Base-by-base conservation (phyloP, 37 sponge, comb jelly and placozoan species). In the Hormiphora californensis region DNA sequence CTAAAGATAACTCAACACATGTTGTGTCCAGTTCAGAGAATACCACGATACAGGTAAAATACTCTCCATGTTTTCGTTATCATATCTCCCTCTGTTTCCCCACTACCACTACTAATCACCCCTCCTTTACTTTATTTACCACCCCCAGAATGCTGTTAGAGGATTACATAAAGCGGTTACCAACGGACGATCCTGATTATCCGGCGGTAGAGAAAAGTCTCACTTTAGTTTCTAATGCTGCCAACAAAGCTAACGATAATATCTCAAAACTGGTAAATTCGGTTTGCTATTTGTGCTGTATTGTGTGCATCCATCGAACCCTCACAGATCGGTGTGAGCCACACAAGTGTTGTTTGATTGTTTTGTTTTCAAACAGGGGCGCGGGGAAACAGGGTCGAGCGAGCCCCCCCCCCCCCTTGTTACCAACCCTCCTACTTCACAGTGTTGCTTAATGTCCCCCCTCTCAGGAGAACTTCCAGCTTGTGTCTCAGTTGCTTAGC, bases 221-320 rank as follows among this genome's bases (percentile, higher is more conserved):
- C 34, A 65, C 85, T 27, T 89, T 90, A 35, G 93, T 95, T 38
- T 89, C 92, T 5, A 90, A 90, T 36, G 96, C 96, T 46, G 96
- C 96, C 25, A 90, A 93, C 55, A 86, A 63, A 39, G 92, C 91
- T 36, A 95, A 95, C 63, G 65, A 91, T 63, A 89, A 89, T 34
- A 93, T 95, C 41, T 91, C 91, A 34, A 89, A 95, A 69, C 89
- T 95, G 81, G 95, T 94, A 54, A 57, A 91, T 78, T 19, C 59
- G 51, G 8, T 46, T n/a, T n/a, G n/a, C n/a, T n/a, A n/a, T n/a
- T n/a, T n/a, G n/a, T n/a, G n/a, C n/a, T n/a, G n/a, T n/a, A n/a
- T n/a, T n/a, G n/a, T n/a, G n/a, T n/a, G n/a, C n/a, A n/a, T n/a
- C n/a, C n/a, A n/a, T n/a, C n/a, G n/a, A n/a, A n/a, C n/a, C n/a